Percentiles rank a stretch among this genome's conserved stretches.
Evolutionary conservation across 2,888 invertebrate genomes (phyloP).

Genomic region (Tipula confusa): DNA sequence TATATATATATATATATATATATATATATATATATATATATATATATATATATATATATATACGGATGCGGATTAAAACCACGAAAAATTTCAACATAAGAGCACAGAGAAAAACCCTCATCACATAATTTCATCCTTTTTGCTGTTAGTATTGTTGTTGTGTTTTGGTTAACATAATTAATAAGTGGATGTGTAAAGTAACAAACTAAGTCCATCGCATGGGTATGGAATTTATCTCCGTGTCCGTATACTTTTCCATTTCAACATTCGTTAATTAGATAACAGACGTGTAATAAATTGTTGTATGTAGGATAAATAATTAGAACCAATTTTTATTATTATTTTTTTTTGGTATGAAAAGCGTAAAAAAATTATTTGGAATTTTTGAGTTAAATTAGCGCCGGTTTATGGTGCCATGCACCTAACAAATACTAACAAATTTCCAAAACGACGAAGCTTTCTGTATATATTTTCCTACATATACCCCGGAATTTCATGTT

Average conservation of each 20-base stretch:
- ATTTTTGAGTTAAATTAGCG: not conserved
- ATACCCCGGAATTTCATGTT: not conserved
- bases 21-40: too few relatives aligned
- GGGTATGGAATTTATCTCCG: not conserved
- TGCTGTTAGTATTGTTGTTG: too few relatives aligned
- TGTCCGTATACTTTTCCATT: not conserved
- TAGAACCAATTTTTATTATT: not conserved
- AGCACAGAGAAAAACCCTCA: slow-evolving; percentile 12
- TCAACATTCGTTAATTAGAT: slow-evolving; percentile 25
- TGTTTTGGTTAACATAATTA: slow-evolving; percentile 10
- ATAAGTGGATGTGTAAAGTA: slow-evolving; percentile 25
- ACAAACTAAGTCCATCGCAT: slow-evolving; percentile 17
- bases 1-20: too few relatives aligned
- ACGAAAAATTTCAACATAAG: not conserved
- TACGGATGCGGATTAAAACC: slow-evolving; percentile 20
- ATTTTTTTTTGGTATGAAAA: not conserved
- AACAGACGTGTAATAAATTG: slow-evolving; percentile 14
- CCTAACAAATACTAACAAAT: not conserved
- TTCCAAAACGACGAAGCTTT: not conserved
- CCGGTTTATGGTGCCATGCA: not conserved
- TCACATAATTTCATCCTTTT: slow-evolving; percentile 25
- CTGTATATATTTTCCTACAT: not conserved
- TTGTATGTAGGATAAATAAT: not conserved
- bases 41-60: too few relatives aligned
- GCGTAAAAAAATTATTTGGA: not conserved